These are phyloP conservation scores for Olivierus martensii DNA, from an alignment of 1,140 invertebrate genomes.

Conservation along the genomic window DNA sequence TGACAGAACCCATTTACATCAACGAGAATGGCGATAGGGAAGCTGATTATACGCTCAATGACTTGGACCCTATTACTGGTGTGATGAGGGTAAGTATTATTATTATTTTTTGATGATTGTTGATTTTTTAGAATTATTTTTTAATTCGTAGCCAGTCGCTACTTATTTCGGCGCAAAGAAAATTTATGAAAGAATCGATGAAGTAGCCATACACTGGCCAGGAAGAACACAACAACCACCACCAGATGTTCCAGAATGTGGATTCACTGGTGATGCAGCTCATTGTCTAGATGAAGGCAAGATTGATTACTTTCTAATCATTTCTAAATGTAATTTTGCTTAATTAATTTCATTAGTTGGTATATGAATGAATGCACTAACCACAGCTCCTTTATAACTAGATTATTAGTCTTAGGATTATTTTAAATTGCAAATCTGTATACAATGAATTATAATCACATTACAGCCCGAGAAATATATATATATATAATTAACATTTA, in stretches of 20 bases:
- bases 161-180: slow-evolving; percentile 11
- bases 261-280: slow-evolving; percentile 34
- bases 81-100: slow-evolving; percentile 42
- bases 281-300: too few relatives aligned
- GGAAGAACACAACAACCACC: slow-evolving; percentile 47
- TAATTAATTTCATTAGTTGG: too few relatives aligned
- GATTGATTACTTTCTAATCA: too few relatives aligned
- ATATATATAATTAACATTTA: too few relatives aligned
- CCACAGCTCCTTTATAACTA: too few relatives aligned
- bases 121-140: neutral
- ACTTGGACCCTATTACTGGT: slow-evolving; percentile 66
- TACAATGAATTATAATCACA: too few relatives aligned
- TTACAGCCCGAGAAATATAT: too few relatives aligned
- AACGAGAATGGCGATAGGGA: slow-evolving; percentile 73
- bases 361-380: too few relatives aligned
- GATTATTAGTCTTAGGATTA: too few relatives aligned
- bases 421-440: too few relatives aligned
- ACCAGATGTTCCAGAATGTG: slow-evolving; percentile 58
- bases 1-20: slow-evolving; percentile 19
- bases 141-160: slow-evolving; percentile 27
- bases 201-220: slow-evolving; percentile 18
- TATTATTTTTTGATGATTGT: too few relatives aligned
- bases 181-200: slow-evolving; percentile 7
- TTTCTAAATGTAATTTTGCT: too few relatives aligned
- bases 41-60: slow-evolving; percentile 61